Percentiles rank a stretch among this genome's conserved stretches.
Evolutionary conservation across 1,140 invertebrate genomes (phyloP).

Genomic region (Aphelenchoides avenae): DNA sequence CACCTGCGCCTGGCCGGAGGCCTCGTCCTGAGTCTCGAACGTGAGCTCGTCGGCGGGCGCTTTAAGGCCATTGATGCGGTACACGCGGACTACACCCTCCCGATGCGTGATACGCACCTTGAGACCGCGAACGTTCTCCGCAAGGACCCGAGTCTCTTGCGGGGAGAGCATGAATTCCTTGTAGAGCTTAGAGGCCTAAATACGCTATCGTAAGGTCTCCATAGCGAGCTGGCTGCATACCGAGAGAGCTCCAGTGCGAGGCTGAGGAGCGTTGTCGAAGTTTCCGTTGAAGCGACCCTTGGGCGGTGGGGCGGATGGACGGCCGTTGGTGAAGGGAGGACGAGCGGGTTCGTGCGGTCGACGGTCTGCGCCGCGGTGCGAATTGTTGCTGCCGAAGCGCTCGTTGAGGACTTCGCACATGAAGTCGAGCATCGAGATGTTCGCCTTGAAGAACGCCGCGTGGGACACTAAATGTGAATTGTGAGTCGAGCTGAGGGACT

Average conservation of each 20-base stretch:
- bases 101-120: constrained; percentile 36
- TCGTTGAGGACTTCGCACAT: constrained; percentile 47
- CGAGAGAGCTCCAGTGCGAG: too few relatives aligned
- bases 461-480: too few relatives aligned
- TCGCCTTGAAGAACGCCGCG: constrained; percentile 49
- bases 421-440: constrained; percentile 41
- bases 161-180: constrained; percentile 26
- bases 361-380: too few relatives aligned
- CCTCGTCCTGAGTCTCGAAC: constrained; percentile 7
- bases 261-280: too few relatives aligned
- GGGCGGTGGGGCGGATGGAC: too few relatives aligned
- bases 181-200: constrained; percentile 31
- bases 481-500: too few relatives aligned
- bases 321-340: too few relatives aligned
- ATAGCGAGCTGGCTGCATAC: too few relatives aligned
- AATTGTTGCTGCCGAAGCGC: neutral
- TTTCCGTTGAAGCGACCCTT: too few relatives aligned
- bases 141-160: constrained; percentile 35
- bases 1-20: constrained; percentile 13
- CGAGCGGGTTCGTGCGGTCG: too few relatives aligned
- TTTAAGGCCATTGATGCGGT: constrained; percentile 44
- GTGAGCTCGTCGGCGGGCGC: constrained; percentile 33
- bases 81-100: constrained; percentile 34
- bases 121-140: constrained; percentile 31
- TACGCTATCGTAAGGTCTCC: too few relatives aligned